phyloP scores from a whole-genome alignment of 2,113 vertebrate genomes.

The Numida meleagris region DNA sequence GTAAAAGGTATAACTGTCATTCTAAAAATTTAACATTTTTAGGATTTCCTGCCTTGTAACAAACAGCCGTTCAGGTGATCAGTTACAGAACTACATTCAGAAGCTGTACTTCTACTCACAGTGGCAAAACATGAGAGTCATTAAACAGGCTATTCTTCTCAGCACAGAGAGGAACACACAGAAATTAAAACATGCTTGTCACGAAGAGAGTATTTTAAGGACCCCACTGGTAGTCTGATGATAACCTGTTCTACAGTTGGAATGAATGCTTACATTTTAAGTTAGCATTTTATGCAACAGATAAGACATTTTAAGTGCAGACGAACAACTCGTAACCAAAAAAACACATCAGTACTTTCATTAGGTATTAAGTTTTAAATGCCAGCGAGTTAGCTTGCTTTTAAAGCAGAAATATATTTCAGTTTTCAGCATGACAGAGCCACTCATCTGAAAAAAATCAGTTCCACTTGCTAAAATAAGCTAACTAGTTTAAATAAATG shows the following conservation, averaged over 20 bases:
- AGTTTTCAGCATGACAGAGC: background rate
- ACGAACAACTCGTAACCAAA: background rate
- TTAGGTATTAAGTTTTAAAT: background rate
- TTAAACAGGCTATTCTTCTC: background rate
- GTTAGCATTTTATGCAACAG: background rate
- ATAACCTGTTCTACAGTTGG: background rate
- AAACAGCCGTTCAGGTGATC: background rate
- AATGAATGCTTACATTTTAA: background rate
- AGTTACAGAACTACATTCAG: background rate
- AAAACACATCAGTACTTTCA: background rate
- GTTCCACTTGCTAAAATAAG: constrained; percentile 42
- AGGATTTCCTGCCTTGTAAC: background rate
- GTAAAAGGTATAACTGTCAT: background rate
- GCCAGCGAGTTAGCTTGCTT: background rate
- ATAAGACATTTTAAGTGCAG: background rate
- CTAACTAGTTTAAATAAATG: constrained; percentile 15
- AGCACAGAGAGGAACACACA: background rate
- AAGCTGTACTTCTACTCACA: background rate
- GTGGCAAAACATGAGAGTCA: background rate
- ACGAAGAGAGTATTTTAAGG: background rate
- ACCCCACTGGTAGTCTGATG: background rate
- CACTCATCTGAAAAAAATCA: constrained; percentile 26
- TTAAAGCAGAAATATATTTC: background rate
- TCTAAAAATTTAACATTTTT: background rate
- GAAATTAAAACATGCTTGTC: background rate